Evolutionary conservation across 1,140 invertebrate genomes (phyloP).

Genomic region (Brachionus koreanus): DNA sequence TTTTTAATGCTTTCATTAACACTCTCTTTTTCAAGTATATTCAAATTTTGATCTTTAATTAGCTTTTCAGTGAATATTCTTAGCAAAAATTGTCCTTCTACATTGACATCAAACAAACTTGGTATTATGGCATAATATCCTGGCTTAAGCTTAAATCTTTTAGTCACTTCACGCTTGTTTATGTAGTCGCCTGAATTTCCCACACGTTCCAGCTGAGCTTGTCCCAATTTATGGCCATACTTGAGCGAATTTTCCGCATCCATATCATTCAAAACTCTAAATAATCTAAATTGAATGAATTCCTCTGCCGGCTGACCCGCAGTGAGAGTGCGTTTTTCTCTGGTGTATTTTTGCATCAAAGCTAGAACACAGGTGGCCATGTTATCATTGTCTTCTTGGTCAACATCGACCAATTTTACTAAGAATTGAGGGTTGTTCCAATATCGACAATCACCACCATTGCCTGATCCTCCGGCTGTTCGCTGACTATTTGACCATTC

Average conservation of each 20-base stretch:
- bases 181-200: conserved; percentile 55
- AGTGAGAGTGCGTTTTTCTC: conserved; percentile 11
- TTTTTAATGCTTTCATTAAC: background rate
- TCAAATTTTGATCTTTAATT: conserved; percentile 32
- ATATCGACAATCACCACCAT: background rate
- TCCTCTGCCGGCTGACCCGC: conserved; percentile 28
- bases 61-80: conserved; percentile 61
- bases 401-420: conserved; percentile 23
- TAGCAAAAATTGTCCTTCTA: conserved; percentile 63
- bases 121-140: conserved; percentile 67
- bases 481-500: background rate
- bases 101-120: conserved; percentile 63
- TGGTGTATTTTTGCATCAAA: conserved; percentile 42
- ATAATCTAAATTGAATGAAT: conserved; percentile 44
- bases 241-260: background rate
- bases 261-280: background rate
- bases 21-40: background rate
- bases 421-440: conserved; percentile 44
- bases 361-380: conserved; percentile 26
- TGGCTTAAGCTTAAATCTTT: conserved; percentile 53
- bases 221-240: background rate
- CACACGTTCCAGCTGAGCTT: conserved; percentile 1
- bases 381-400: conserved; percentile 6
- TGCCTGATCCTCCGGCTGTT: conserved; percentile 42
- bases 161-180: conserved; percentile 56